Conservation (phyloP, 2,888 invertebrate species). For the Cabera pusaria region DNA sequence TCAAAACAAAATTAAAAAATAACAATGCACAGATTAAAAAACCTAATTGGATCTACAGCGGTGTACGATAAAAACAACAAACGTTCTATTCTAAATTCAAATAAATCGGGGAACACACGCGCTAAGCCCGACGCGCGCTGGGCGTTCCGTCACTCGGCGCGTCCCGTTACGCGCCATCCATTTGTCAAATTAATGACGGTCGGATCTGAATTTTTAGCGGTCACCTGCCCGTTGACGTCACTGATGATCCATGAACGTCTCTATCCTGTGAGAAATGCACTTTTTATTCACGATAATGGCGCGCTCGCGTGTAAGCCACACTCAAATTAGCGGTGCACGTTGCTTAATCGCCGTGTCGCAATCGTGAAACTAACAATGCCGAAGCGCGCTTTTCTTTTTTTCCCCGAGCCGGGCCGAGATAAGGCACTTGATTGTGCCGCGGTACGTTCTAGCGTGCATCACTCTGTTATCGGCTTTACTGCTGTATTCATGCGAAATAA, state of each 20-base stretch:
- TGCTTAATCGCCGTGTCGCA: conserved; percentile 61
- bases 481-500: conserved; percentile 20
- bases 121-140: conserved; percentile 43
- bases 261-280: conserved; percentile 47
- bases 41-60: conserved; percentile 41
- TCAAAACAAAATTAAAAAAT: conserved; percentile 42
- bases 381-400: conserved; percentile 51
- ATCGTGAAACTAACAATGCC: conserved; percentile 63
- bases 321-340: conserved; percentile 62
- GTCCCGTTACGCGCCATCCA: conserved; percentile 53
- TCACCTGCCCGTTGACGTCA: conserved; percentile 37
- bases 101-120: conserved; percentile 48
- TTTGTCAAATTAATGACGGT: conserved; percentile 73
- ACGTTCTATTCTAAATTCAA: conserved; percentile 45
- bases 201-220: conserved; percentile 63
- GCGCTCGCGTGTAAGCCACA: conserved; percentile 59
- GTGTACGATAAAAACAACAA: conserved; percentile 43
- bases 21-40: conserved; percentile 37
- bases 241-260: conserved; percentile 44
- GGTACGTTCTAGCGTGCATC: conserved; percentile 53
- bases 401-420: conserved; percentile 46
- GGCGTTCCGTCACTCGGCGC: conserved; percentile 38
- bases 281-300: conserved; percentile 55
- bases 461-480: conserved; percentile 45
- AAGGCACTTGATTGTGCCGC: conserved; percentile 55